Evolutionary conservation across 2,888 invertebrate species (phyloP).

Genomic region (Anthrax anthrax): DNA sequence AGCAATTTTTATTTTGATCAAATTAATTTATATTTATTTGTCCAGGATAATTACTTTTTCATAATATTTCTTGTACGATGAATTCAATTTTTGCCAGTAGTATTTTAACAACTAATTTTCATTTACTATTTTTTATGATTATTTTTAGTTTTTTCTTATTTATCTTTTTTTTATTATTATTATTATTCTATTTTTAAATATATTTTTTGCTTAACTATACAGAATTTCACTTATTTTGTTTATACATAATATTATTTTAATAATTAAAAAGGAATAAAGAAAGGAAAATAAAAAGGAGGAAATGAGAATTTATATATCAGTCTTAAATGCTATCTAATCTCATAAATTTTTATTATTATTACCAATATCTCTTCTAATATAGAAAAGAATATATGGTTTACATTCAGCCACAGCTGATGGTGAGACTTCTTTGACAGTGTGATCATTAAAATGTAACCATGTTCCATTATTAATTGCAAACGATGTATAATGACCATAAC

Average conservation of each 20-base stretch:
- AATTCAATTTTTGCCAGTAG: no score
- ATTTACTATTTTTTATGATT: background rate
- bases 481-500: constrained; percentile 74
- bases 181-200: background rate
- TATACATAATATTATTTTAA: background rate
- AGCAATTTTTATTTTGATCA: no score
- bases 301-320: constrained; percentile 2
- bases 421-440: constrained; percentile 47
- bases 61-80: no score
- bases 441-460: constrained; percentile 81
- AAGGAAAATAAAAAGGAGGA: background rate
- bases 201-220: background rate
- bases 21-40: background rate
- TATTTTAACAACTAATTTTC: no score
- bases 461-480: constrained; percentile 65
- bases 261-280: background rate
- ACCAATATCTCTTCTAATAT: constrained; percentile 49
- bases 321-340: constrained; percentile 11
- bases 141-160: no score
- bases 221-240: background rate
- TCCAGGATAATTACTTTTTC: background rate
- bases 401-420: constrained; percentile 56
- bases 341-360: constrained; percentile 11
- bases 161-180: background rate
- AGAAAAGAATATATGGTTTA: constrained; percentile 76